These are phyloP conservation scores for Elanus axillaris DNA, from an alignment of 2,113 vertebrate species.

Conservation along the genomic window DNA sequence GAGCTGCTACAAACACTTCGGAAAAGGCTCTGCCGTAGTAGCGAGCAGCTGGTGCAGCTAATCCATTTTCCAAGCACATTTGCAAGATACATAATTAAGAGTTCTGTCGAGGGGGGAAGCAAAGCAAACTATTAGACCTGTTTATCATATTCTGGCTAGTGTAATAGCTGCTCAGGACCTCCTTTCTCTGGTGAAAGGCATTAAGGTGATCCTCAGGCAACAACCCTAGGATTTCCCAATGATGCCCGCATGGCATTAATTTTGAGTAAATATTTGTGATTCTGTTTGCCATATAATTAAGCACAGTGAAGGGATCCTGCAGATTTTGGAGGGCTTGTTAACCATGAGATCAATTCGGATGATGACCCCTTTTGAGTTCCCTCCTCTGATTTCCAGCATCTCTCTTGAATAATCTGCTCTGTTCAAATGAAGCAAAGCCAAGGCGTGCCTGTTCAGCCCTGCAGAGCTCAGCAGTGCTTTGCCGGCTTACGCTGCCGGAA, in stretches of 20 bases:
- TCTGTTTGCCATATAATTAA: background rate
- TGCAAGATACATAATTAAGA: constrained; percentile 31
- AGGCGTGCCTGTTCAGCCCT: background rate
- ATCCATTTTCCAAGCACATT: constrained; percentile 31
- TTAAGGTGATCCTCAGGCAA: background rate
- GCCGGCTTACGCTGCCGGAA: background rate
- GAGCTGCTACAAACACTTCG: background rate
- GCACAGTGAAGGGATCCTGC: background rate
- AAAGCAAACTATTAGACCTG: constrained; percentile 16
- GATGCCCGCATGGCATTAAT: background rate
- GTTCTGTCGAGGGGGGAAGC: constrained; percentile 18
- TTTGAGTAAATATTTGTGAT: background rate
- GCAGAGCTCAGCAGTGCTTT: background rate
- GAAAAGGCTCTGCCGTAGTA: background rate
- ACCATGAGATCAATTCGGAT: background rate
- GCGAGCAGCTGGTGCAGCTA: constrained; percentile 45
- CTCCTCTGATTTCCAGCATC: background rate
- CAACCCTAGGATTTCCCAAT: background rate
- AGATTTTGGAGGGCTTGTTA: background rate
- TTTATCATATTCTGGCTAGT: background rate
- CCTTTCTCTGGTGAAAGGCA: background rate
- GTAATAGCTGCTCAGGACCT: background rate
- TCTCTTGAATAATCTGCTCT: background rate
- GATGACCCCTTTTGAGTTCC: background rate
- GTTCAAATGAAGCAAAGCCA: background rate